These are phyloP conservation scores for Tolmerus cingulatus DNA, from an alignment of 2,888 invertebrate species.

Conservation along the genomic window DNA sequence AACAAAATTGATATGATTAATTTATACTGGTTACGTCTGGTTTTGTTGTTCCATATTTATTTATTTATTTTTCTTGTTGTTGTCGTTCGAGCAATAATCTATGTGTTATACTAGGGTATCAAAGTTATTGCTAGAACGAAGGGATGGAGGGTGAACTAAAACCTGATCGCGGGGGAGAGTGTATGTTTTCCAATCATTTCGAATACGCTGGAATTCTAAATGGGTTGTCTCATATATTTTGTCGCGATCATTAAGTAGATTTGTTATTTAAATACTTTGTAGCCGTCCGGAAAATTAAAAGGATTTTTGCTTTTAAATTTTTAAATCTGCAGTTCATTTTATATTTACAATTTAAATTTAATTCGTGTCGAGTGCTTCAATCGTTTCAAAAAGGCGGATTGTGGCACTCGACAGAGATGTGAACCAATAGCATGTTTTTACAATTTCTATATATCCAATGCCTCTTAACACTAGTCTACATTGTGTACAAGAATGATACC, in stretches of 20 bases:
- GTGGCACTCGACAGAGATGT: neutral
- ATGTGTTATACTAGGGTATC: neutral
- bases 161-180: conserved; percentile 2
- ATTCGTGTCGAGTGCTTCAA: neutral
- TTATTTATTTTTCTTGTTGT: neutral
- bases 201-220: conserved; percentile 36
- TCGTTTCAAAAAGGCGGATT: neutral
- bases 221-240: neutral
- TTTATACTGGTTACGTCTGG: neutral
- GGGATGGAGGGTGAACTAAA: neutral
- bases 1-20: conserved; percentile 16
- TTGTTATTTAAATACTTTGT: neutral
- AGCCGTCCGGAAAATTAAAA: conserved; percentile 12
- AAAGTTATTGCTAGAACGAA: conserved; percentile 13
- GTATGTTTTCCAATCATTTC: conserved; percentile 16
- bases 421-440: neutral
- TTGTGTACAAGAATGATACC: conserved; percentile 2
- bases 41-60: neutral
- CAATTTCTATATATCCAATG: conserved; percentile 39
- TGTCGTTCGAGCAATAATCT: conserved; percentile 5
- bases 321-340: neutral
- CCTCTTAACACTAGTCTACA: conserved; percentile 35
- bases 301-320: neutral
- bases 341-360: neutral
- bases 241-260: conserved; percentile 5